Conservation (phyloP, 2,113 vertebrate species). For the Bucco capensis region DNA sequence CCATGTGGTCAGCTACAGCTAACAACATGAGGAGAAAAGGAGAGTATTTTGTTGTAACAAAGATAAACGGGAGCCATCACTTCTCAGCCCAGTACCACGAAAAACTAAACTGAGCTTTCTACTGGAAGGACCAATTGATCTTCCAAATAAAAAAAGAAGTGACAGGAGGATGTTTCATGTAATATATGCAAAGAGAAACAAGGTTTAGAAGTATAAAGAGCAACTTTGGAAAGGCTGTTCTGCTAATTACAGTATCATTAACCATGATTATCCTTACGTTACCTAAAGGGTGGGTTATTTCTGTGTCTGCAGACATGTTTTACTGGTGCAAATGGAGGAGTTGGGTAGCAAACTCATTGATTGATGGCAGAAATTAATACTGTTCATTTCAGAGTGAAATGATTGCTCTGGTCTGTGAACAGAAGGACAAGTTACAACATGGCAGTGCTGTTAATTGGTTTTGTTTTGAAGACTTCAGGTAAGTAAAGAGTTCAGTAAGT, state of each 20-base stretch:
- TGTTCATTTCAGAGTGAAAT: neutral
- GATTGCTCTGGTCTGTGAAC: neutral
- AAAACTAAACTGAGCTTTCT: neutral
- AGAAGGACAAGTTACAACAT: neutral
- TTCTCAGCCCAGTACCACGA: neutral
- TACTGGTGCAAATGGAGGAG: neutral
- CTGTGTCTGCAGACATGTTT: neutral
- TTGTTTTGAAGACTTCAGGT: neutral
- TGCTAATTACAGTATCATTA: neutral
- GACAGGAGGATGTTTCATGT: neutral
- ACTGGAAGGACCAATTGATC: neutral
- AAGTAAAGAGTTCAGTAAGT: neutral
- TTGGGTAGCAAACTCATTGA: neutral
- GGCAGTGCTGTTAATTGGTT: neutral
- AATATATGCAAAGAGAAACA: neutral
- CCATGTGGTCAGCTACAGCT: neutral
- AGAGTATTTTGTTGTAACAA: rapidly evolving
- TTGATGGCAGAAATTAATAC: neutral
- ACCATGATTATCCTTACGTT: neutral
- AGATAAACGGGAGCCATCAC: neutral
- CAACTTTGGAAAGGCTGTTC: neutral
- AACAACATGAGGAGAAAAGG: neutral
- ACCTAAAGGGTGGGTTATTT: neutral
- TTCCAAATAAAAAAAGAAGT: neutral
- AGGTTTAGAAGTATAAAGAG: neutral